phyloP scores from a whole-genome alignment of 1,140 invertebrate species.

The Drosophila obscura region DNA sequence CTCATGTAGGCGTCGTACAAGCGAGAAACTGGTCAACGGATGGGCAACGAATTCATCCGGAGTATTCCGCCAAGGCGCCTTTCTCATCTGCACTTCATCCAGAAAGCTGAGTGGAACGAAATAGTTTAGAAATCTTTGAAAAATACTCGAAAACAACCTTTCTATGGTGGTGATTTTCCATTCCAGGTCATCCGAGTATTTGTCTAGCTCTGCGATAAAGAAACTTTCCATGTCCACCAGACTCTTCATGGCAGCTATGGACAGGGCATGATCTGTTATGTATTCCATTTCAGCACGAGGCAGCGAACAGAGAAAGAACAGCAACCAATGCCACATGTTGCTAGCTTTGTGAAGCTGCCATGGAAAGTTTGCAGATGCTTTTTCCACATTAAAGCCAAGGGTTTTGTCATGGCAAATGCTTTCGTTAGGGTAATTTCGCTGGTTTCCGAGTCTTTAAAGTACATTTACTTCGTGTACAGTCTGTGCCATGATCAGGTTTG shows the following conservation, averaged over 20 bases:
- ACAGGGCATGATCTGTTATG: conserved; percentile 8
- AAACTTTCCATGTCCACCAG: conserved; percentile 15
- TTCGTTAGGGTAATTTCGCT: neutral
- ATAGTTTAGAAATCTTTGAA: neutral
- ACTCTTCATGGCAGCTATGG: conserved; percentile 13
- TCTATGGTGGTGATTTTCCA: conserved; percentile 31
- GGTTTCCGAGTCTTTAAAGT: too few relatives aligned
- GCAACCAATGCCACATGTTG: neutral
- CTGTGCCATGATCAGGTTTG: too few relatives aligned
- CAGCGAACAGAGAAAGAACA: neutral
- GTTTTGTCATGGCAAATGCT: neutral
- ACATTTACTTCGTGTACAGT: too few relatives aligned
- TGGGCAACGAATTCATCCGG: conserved; percentile 25
- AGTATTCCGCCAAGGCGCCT: neutral
- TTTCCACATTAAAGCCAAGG: neutral
- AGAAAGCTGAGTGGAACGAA: conserved; percentile 21
- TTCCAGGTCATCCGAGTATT: conserved; percentile 13
- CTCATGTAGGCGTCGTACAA: conserved; percentile 45
- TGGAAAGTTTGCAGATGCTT: too few relatives aligned
- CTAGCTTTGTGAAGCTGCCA: neutral
- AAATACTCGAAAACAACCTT: conserved; percentile 3
- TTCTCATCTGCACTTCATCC: conserved; percentile 6
- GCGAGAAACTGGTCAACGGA: conserved; percentile 42
- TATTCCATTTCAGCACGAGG: neutral
- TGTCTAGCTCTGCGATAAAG: conserved; percentile 26